Evolutionary conservation across 2,888 invertebrate species (phyloP).

Genomic region (Liopterus haemorrhoidalis): DNA sequence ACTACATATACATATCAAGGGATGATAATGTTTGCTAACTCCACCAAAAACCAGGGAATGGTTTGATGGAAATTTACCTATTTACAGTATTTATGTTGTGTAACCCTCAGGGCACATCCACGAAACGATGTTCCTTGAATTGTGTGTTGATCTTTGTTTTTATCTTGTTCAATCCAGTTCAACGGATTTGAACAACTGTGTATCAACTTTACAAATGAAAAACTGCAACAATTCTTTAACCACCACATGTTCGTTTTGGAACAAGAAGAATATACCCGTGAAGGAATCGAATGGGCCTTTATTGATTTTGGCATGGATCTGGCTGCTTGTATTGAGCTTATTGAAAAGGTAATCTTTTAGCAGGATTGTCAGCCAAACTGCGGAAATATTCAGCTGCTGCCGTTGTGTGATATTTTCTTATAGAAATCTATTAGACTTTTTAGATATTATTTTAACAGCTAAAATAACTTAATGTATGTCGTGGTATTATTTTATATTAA

Average conservation of each 20-base stretch:
- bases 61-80: too few relatives aligned
- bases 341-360: slow-evolving; percentile 49
- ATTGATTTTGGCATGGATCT: slow-evolving; percentile 75
- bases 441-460: too few relatives aligned
- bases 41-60: too few relatives aligned
- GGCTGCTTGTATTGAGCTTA: slow-evolving; percentile 59
- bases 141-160: slow-evolving; percentile 38
- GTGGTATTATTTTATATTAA: slow-evolving; percentile 6
- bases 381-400: slow-evolving; percentile 5
- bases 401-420: slow-evolving; percentile 7
- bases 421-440: too few relatives aligned
- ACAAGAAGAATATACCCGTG: slow-evolving; percentile 70
- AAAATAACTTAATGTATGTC: too few relatives aligned
- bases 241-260: slow-evolving; percentile 75
- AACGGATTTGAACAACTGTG: slow-evolving; percentile 73
- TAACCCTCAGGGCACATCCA: slow-evolving; percentile 27
- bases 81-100: too few relatives aligned
- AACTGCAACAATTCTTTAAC: slow-evolving; percentile 75
- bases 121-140: slow-evolving; percentile 40
- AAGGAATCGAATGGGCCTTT: slow-evolving; percentile 71
- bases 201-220: slow-evolving; percentile 76
- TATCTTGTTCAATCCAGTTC: slow-evolving; percentile 48
- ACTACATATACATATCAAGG: too few relatives aligned
- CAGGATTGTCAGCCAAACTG: not conserved
- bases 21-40: too few relatives aligned